These are phyloP conservation scores for Thomomys bottae DNA, from an alignment of 2,113 vertebrate species.

Conservation along the genomic window DNA sequence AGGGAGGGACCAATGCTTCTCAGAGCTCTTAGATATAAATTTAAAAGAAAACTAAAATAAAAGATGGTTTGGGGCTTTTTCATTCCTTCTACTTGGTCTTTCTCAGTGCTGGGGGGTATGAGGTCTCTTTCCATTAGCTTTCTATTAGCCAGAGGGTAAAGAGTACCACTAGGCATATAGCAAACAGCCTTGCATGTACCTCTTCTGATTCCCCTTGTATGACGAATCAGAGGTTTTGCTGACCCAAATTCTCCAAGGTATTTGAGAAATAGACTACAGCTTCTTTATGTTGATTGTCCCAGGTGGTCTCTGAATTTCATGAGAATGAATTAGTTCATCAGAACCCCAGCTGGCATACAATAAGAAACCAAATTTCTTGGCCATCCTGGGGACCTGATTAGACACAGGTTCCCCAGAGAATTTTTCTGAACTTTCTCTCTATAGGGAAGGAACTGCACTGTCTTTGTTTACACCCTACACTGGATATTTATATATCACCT, in stretches of 20 bases:
- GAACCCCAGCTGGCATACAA: neutral
- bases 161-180: neutral
- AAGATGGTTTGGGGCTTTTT: neutral
- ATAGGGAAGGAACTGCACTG: neutral
- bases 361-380: neutral
- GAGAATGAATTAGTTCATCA: neutral
- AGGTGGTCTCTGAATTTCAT: neutral
- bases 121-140: neutral
- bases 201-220: neutral
- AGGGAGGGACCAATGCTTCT: neutral
- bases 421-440: neutral
- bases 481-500: neutral
- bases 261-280: neutral
- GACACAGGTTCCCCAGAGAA: neutral
- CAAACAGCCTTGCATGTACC: neutral
- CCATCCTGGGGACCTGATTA: conserved; percentile 30
- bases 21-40: neutral
- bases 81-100: neutral
- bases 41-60: neutral
- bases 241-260: neutral
- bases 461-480: neutral
- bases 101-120: neutral
- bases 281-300: conserved; percentile 26
- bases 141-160: neutral
- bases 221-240: neutral